phyloP scores from a whole-genome alignment of 2,888 invertebrate genomes.

The Cataglyphis altisquamis region DNA sequence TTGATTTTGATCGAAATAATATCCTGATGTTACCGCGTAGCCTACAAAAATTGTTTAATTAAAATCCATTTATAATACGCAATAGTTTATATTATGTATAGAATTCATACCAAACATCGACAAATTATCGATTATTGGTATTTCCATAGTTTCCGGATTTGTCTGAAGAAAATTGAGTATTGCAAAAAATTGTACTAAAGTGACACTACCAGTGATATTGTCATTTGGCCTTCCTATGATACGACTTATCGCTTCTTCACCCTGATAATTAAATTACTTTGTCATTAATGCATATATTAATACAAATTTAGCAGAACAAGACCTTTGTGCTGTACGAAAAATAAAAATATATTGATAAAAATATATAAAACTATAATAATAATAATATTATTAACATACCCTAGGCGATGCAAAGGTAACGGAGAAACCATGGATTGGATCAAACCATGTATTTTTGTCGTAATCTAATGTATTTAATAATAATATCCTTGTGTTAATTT shows the following conservation, averaged over 20 bases:
- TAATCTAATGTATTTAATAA: constrained; percentile 71
- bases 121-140: constrained; percentile 64
- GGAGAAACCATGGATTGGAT: constrained; percentile 79
- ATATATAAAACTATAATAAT: background rate
- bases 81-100: background rate
- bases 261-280: constrained; percentile 5
- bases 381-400: constrained; percentile 54
- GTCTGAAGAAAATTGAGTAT: background rate
- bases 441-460: constrained; percentile 67
- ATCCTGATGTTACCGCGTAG: constrained; percentile 78
- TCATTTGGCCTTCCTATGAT: constrained; percentile 75
- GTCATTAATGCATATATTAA: background rate
- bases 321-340: background rate
- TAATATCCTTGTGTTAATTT: background rate
- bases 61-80: background rate
- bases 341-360: background rate
- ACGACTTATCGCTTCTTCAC: constrained; percentile 21
- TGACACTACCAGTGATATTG: constrained; percentile 69
- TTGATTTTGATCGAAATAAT: constrained; percentile 72
- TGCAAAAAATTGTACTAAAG: constrained; percentile 46
- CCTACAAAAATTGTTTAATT: constrained; percentile 67
- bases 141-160: constrained; percentile 21
- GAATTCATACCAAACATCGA: constrained; percentile 71
- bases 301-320: background rate
- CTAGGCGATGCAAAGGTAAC: constrained; percentile 66